phyloP scores from a whole-genome alignment of 2,888 invertebrate genomes.

The Drosophila tanythrix region DNA sequence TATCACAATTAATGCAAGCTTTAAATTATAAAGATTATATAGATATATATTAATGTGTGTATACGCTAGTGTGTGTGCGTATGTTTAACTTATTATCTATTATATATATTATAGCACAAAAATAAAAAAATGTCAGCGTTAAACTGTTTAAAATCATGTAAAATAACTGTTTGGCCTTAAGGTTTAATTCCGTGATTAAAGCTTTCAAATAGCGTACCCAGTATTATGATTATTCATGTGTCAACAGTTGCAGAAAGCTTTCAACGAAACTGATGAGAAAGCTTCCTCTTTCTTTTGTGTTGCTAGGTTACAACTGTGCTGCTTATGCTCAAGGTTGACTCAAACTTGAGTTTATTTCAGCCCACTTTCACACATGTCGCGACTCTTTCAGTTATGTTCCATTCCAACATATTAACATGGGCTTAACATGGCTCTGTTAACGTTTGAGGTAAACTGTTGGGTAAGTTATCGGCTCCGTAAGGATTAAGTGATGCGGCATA shows the following conservation, averaged over 20 bases:
- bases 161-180: conserved; percentile 7
- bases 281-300: conserved; percentile 29
- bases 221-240: conserved; percentile 7
- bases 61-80: conserved; percentile 35
- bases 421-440: conserved; percentile 9
- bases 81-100: conserved; percentile 34
- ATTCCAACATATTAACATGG: conserved; percentile 15
- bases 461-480: conserved; percentile 34
- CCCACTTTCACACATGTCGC: conserved; percentile 13
- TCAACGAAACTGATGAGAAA: neutral
- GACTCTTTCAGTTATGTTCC: conserved; percentile 24
- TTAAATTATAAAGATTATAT: conserved; percentile 48
- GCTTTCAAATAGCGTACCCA: conserved; percentile 17
- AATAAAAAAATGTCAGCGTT: conserved; percentile 41
- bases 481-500: conserved; percentile 5
- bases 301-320: conserved; percentile 39
- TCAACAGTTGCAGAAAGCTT: conserved; percentile 32
- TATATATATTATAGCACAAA: conserved; percentile 45
- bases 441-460: conserved; percentile 25
- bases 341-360: conserved; percentile 32
- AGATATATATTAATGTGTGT: conserved; percentile 38
- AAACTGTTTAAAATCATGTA: conserved; percentile 44
- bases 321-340: conserved; percentile 30
- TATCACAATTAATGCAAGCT: conserved; percentile 53
- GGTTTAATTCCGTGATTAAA: conserved; percentile 33